Percentiles rank a stretch among this genome's conserved stretches.
phyloP scores from a whole-genome alignment of 2,888 invertebrate species.

The Myopa testacea region DNA sequence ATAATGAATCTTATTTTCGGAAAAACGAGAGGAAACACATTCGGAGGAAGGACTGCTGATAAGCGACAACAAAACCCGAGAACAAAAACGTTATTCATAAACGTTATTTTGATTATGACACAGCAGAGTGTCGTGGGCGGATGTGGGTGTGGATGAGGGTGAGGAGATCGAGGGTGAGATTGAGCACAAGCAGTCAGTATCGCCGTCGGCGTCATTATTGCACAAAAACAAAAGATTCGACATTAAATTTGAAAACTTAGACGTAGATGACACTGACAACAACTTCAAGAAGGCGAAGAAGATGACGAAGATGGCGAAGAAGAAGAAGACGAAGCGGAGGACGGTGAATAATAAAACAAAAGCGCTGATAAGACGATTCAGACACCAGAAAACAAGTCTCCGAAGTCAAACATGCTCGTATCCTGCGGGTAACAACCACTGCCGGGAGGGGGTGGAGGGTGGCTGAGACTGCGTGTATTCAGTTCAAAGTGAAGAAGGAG shows the following conservation, averaged over 20 bases:
- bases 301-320: conserved; percentile 33
- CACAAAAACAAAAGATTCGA: conserved; percentile 37
- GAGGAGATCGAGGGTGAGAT: not conserved
- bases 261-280: conserved; percentile 24
- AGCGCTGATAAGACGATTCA: conserved; percentile 46
- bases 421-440: conserved; percentile 24
- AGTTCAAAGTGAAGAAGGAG: not conserved
- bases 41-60: conserved; percentile 20
- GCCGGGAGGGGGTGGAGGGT: not conserved
- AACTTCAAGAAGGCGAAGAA: not conserved
- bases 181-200: not conserved
- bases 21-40: conserved; percentile 27
- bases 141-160: not conserved
- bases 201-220: conserved; percentile 36
- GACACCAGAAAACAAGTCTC: conserved; percentile 27
- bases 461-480: not conserved
- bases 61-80: conserved; percentile 37
- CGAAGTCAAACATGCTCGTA: conserved; percentile 23
- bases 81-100: conserved; percentile 55
- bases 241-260: conserved; percentile 33
- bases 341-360: conserved; percentile 43
- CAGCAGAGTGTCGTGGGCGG: conserved; percentile 36
- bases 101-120: conserved; percentile 65
- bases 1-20: conserved; percentile 12
- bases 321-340: not conserved